Evolutionary conservation across 1,140 invertebrate species (phyloP).

Genomic region (Dermatophagoides farinae): DNA sequence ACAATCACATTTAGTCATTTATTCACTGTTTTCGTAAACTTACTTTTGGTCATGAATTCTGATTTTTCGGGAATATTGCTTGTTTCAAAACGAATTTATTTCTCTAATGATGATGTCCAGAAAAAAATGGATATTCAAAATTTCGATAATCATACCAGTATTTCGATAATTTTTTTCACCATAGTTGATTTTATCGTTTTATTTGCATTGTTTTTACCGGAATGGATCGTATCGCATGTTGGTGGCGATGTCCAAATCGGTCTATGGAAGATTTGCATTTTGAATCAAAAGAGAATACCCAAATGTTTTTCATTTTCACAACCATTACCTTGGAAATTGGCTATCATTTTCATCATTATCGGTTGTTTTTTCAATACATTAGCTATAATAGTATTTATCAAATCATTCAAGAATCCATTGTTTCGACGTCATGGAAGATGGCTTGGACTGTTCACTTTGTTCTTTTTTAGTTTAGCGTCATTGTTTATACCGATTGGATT

Average conservation of each 20-base stretch:
- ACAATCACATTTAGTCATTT: too few relatives aligned
- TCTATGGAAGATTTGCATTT: conserved; percentile 80
- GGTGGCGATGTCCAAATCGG: conserved; percentile 72
- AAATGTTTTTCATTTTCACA: conserved; percentile 66
- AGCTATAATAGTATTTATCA: conserved; percentile 61
- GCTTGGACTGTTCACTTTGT: conserved; percentile 89
- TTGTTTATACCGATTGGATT: conserved; percentile 92
- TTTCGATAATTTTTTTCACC: conserved; percentile 73
- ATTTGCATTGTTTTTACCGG: conserved; percentile 72
- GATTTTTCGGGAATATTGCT: not conserved
- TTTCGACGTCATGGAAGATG: conserved; percentile 76
- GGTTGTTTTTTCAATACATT: conserved; percentile 80
- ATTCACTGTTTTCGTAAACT: not conserved
- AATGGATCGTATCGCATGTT: conserved; percentile 87
- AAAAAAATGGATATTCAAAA: conserved; percentile 17
- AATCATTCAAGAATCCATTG: conserved; percentile 72
- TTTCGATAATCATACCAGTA: conserved; percentile 80
- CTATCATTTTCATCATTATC: conserved; percentile 69
- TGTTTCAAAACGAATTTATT: not conserved
- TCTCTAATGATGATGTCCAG: not conserved
- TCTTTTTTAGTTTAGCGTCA: conserved; percentile 79
- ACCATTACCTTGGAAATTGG: conserved; percentile 68
- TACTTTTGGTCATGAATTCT: not conserved
- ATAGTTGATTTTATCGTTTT: conserved; percentile 82
- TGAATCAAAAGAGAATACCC: conserved; percentile 63